These are phyloP conservation scores for Enteromius argenteus DNA, from an alignment of 2,797 vertebrate genomes.

Conservation along the genomic window DNA sequence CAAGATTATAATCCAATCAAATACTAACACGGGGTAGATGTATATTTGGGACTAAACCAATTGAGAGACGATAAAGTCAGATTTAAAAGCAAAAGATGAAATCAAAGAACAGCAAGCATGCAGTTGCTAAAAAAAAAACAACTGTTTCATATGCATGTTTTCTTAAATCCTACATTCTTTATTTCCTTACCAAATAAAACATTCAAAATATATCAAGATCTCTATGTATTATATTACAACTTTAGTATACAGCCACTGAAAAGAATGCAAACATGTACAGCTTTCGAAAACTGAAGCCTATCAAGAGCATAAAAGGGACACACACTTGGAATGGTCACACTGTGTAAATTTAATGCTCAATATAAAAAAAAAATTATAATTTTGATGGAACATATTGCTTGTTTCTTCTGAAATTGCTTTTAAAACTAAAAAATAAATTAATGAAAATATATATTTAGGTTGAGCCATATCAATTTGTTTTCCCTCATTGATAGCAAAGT, in stretches of 20 bases:
- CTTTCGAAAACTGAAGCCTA: not conserved
- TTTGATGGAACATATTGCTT: not conserved
- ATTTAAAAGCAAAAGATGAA: constrained; percentile 9
- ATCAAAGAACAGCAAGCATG: constrained; percentile 30
- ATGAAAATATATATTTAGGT: constrained; percentile 52
- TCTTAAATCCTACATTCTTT: constrained; percentile 2
- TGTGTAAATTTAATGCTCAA: not conserved
- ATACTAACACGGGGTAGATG: constrained; percentile 33
- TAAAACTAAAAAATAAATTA: not conserved
- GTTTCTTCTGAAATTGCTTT: not conserved
- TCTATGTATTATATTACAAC: not conserved
- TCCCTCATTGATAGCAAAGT: constrained; percentile 29
- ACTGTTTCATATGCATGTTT: not conserved
- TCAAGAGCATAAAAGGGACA: not conserved
- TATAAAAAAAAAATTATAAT: not conserved
- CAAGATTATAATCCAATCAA: constrained; percentile 33
- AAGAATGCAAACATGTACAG: not conserved
- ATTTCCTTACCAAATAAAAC: not conserved
- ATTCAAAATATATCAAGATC: not conserved
- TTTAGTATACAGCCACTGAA: not conserved
- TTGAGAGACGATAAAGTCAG: constrained; percentile 20
- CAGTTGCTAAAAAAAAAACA: not conserved
- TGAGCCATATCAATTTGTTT: constrained; percentile 22
- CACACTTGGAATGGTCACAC: not conserved
- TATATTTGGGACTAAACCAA: constrained; percentile 48